These are phyloP conservation scores for Aphelinus certus DNA, from an alignment of 1,140 invertebrate species.

Conservation along the genomic window DNA sequence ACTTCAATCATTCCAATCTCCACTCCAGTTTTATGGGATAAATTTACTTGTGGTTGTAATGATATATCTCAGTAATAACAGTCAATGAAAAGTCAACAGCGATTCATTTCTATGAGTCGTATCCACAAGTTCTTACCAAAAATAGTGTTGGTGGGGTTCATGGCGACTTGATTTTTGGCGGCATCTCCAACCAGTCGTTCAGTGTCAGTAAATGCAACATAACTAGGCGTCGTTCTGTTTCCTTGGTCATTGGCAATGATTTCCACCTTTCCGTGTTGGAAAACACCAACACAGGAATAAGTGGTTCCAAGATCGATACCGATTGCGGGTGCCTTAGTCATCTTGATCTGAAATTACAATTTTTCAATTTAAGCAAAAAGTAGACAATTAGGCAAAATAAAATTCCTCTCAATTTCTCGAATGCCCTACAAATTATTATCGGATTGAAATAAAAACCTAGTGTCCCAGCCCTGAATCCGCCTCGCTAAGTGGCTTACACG, in stretches of 20 bases:
- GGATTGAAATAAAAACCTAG: no score
- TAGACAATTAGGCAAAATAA: no score
- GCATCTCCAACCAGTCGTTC: constrained; percentile 89
- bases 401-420: no score
- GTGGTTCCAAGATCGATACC: constrained; percentile 83
- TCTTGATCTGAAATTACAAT: constrained; percentile 37
- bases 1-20: no score
- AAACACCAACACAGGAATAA: constrained; percentile 83
- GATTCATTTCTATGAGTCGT: no score
- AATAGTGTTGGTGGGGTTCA: constrained; percentile 81
- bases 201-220: constrained; percentile 90
- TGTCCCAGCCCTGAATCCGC: no score
- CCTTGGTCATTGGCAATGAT: constrained; percentile 94
- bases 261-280: constrained; percentile 86
- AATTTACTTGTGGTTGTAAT: no score
- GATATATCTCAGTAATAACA: no score
- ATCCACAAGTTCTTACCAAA: constrained; percentile 64
- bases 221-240: constrained; percentile 88
- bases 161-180: constrained; percentile 79
- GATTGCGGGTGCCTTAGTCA: constrained; percentile 68
- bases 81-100: no score
- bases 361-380: background rate
- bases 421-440: no score
- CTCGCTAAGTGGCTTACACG: no score
- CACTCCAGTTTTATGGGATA: no score